Evolutionary conservation across 2,888 invertebrate genomes (phyloP), one percentile per base, ranked within the genome.

Genomic region (Dicranocentrus wangi): DNA sequence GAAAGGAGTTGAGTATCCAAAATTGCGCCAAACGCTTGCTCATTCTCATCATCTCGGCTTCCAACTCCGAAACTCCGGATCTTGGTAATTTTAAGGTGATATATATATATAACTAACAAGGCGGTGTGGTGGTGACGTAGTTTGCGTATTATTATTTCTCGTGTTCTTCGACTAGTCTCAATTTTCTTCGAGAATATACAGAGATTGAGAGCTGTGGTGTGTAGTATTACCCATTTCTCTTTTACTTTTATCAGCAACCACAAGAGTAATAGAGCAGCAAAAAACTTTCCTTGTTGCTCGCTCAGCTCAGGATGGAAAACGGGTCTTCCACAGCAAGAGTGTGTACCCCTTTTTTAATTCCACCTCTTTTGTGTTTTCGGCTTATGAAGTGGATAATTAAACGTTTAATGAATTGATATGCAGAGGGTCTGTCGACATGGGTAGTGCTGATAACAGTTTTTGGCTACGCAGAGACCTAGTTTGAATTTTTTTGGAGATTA

Each of bases 281-380:
- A 10, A 3, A 5, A 47, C 47, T 10, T 32, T 32, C 32, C n/a
- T 3, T n/a, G 47, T 10, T 10, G 7, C 2, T 47, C 10, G 47
- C 5, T 10, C 10, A 10, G 47, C 2, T 15, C 2, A 15, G 2
- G 47, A 47, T n/a, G n/a, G 47, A 5, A 47, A 2, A 47, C 5
- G 47, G 15, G 15, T 47, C n/a, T 47, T 47, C n/a, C 2, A 47
- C n/a, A n/a, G n/a, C 47, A 3, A 15, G n/a, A 15, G 47, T 47
- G 47, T 47, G 47, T 7, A 10, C 10, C 25, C 10, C 21, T 25
- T 25, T 55, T 55, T 55, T 55, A 55, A 55, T 25, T 55, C 55
- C 55, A 23, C 25, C 55, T 19, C 55, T 55, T 15, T 55, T 55
- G 55, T 55, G 55, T 55, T 55, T 51, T 55, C 25, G 25, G 25